Evolutionary conservation across 2,797 vertebrate species (phyloP).

Genomic region (Phalanger gymnotis): DNA sequence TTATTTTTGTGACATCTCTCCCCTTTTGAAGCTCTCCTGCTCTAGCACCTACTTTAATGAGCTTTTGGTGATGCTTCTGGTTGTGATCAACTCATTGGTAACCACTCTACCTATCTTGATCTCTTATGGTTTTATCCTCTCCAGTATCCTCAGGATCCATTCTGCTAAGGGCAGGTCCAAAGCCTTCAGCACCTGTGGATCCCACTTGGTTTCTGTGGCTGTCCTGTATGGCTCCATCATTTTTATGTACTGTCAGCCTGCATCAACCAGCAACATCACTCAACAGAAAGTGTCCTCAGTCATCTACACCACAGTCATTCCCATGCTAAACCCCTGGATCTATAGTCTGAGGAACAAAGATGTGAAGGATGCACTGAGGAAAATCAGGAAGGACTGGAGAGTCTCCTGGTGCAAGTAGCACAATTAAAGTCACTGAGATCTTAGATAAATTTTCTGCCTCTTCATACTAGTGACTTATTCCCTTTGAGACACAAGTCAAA

Average conservation of each 20-base stretch:
- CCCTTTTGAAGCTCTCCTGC: slow-evolving; percentile 12
- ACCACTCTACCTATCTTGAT: slow-evolving; percentile 59
- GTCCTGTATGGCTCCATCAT: slow-evolving; percentile 16
- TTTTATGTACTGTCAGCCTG: slow-evolving; percentile 64
- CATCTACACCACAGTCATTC: slow-evolving; percentile 66
- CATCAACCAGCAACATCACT: slow-evolving; percentile 8
- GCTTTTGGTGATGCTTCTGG: background rate
- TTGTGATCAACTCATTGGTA: background rate
- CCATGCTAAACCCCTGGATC: slow-evolving; percentile 68
- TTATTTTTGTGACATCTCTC: slow-evolving; percentile 43
- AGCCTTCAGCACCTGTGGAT: slow-evolving; percentile 66
- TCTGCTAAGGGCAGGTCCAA: slow-evolving; percentile 56
- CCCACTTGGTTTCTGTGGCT: slow-evolving; percentile 60
- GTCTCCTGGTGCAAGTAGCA: slow-evolving; percentile 17
- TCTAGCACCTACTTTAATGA: background rate
- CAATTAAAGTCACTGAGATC: background rate
- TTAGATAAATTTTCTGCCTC: background rate
- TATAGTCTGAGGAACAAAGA: slow-evolving; percentile 73
- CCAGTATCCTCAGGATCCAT: slow-evolving; percentile 52
- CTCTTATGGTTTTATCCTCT: slow-evolving; percentile 68
- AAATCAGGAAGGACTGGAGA: slow-evolving; percentile 47
- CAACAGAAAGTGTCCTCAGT: slow-evolving; percentile 50
- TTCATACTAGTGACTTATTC: background rate
- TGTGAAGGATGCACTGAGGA: slow-evolving; percentile 62
- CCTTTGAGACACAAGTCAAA: background rate